Conservation (phyloP, 2,797 vertebrate species). For the Ctenopoma multispine region DNA sequence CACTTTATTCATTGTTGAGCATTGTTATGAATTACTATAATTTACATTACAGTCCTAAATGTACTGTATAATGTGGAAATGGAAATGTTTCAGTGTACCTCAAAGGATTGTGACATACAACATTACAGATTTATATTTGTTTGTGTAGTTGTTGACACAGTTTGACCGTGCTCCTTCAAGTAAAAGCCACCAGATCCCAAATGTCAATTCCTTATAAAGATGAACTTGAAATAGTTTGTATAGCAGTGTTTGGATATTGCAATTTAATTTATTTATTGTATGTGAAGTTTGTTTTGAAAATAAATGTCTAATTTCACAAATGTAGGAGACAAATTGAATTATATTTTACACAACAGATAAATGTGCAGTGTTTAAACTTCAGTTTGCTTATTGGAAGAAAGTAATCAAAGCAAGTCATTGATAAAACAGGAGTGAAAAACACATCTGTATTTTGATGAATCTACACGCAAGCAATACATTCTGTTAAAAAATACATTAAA, state of each 20-base stretch:
- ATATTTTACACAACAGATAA: neutral
- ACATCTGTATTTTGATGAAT: constrained; percentile 8
- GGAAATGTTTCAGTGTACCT: constrained; percentile 62
- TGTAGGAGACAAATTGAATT: constrained; percentile 12
- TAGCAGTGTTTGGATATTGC: constrained; percentile 80
- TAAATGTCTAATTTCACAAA: constrained; percentile 83
- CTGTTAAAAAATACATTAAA: constrained; percentile 19
- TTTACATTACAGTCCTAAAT: constrained; percentile 52
- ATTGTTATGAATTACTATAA: constrained; percentile 19
- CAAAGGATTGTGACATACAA: constrained; percentile 52
- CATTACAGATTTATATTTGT: constrained; percentile 60
- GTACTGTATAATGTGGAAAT: constrained; percentile 60
- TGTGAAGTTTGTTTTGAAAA: constrained; percentile 92
- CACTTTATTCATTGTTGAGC: constrained; percentile 12
- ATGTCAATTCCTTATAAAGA: constrained; percentile 69
- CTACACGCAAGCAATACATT: constrained; percentile 10
- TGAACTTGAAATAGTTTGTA: constrained; percentile 75
- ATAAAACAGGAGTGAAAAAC: constrained; percentile 43
- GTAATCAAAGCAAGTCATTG: constrained; percentile 39
- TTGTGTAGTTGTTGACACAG: constrained; percentile 72
- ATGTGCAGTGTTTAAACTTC: neutral
- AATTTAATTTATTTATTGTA: constrained; percentile 96
- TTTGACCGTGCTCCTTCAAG: constrained; percentile 59
- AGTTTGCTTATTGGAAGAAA: neutral
- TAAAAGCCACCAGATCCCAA: constrained; percentile 51